Percentiles rank a stretch among this genome's conserved stretches.
Evolutionary conservation across 2,113 vertebrate species (phyloP).

Genomic region (Coregonus clupeaformis): DNA sequence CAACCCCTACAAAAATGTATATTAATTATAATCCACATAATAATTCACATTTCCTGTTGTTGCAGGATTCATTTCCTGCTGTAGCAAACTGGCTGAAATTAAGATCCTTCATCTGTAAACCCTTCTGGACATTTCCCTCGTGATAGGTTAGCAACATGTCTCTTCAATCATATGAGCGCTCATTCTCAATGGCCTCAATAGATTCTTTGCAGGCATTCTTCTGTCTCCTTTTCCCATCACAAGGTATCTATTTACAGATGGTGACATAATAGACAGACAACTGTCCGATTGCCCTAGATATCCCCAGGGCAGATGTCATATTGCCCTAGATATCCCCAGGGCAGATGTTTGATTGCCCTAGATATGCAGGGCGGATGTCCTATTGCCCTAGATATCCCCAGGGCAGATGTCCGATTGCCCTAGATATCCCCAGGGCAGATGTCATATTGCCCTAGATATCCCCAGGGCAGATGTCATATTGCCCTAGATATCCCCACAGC

Average conservation of each 20-base stretch:
- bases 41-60: no score
- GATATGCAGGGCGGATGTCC: no score
- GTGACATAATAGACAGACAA: constrained; percentile 53
- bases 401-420: constrained; percentile 46
- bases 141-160: not conserved
- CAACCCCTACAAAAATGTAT: no score
- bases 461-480: constrained; percentile 11
- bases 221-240: constrained; percentile 37
- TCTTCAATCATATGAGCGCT: not conserved
- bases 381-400: constrained; percentile 33
- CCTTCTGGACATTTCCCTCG: not conserved
- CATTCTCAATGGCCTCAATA: no score
- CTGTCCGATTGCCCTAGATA: constrained; percentile 21
- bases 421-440: no score
- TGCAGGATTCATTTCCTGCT: no score
- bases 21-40: no score
- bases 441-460: constrained; percentile 17
- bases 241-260: constrained; percentile 53
- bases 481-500: constrained; percentile 35
- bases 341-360: constrained; percentile 48
- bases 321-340: constrained; percentile 33
- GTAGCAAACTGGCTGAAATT: not conserved
- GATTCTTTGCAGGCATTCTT: not conserved
- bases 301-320: not conserved
- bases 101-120: no score